Percentiles rank a stretch among this genome's conserved stretches.
Conservation (phyloP, 2,797 vertebrate species). For the Pangasius djambal region DNA sequence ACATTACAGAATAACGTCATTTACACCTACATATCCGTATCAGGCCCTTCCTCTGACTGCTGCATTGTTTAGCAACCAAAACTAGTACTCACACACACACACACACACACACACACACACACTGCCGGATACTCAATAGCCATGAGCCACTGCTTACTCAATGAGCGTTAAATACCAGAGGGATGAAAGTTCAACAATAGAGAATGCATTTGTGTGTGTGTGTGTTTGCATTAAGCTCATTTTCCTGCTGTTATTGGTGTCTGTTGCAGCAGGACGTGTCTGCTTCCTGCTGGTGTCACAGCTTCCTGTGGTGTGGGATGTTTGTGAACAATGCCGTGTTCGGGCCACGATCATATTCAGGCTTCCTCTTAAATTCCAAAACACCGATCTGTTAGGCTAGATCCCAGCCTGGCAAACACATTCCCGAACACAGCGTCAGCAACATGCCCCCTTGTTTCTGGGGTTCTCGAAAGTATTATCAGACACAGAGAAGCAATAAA, state of each 20-base stretch:
- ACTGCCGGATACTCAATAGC: conserved; percentile 21
- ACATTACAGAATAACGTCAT: background rate
- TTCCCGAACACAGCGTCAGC: background rate
- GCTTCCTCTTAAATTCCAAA: conserved; percentile 38
- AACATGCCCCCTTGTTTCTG: background rate
- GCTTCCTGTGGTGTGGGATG: conserved; percentile 48
- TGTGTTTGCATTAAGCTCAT: conserved; percentile 20
- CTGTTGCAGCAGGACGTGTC: conserved; percentile 35
- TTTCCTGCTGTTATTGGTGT: conserved; percentile 43
- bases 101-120: conserved; percentile 17
- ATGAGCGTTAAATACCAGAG: conserved; percentile 34
- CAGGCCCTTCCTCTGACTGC: conserved; percentile 6
- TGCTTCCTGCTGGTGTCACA: conserved; percentile 43
- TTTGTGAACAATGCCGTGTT: conserved; percentile 38
- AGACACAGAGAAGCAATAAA: background rate
- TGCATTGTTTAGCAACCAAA: conserved; percentile 30
- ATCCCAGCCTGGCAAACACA: background rate
- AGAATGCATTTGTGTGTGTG: conserved; percentile 9
- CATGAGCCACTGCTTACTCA: conserved; percentile 26
- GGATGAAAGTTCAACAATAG: conserved; percentile 29
- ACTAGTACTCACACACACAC: background rate
- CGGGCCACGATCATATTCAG: conserved; percentile 9
- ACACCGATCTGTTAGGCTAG: background rate
- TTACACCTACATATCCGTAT: background rate
- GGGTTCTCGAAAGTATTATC: background rate